Evolutionary conservation across 2,888 invertebrate genomes (phyloP).

Genomic region (Elaeidobius kamerunicus): DNA sequence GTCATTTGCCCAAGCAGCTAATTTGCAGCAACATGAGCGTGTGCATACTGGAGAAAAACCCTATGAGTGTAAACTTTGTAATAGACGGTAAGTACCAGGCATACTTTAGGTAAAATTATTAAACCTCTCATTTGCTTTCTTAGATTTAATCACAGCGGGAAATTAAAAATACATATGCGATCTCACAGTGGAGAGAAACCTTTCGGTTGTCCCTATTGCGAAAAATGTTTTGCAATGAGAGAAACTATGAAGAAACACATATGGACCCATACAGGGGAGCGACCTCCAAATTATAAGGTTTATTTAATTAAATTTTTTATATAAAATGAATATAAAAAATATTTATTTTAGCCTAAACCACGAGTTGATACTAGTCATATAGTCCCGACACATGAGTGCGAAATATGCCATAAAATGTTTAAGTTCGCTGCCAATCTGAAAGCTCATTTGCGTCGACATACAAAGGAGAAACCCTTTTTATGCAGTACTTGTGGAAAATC

Average conservation of each 20-base stretch:
- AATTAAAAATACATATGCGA: slow-evolving; percentile 41
- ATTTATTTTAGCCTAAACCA: slow-evolving; percentile 25
- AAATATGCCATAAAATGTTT: slow-evolving; percentile 28
- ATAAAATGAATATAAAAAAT: no score
- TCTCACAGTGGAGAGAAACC: slow-evolving; percentile 43
- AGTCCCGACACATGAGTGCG: slow-evolving; percentile 20
- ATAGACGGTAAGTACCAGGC: slow-evolving; percentile 39
- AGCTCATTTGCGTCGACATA: slow-evolving; percentile 21
- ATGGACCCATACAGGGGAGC: slow-evolving; percentile 44
- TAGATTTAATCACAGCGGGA: slow-evolving; percentile 39
- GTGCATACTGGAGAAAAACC: slow-evolving; percentile 44
- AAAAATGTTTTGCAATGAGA: slow-evolving; percentile 41
- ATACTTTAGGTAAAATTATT: no score
- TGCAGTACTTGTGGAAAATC: slow-evolving; percentile 43
- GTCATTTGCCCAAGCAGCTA: slow-evolving; percentile 42
- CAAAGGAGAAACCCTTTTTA: slow-evolving; percentile 37
- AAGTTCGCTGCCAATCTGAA: slow-evolving; percentile 27
- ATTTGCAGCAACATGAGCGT: slow-evolving; percentile 42
- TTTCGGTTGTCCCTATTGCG: slow-evolving; percentile 41
- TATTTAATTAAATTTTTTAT: neutral
- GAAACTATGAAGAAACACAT: slow-evolving; percentile 44
- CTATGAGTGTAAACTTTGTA: slow-evolving; percentile 41
- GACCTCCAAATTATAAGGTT: slow-evolving; percentile 26
- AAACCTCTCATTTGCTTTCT: no score
- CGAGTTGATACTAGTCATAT: slow-evolving; percentile 23